Percentiles rank a stretch among this genome's conserved stretches.
These are phyloP conservation scores for Chiroxiphia lanceolata DNA, from an alignment of 2,797 vertebrate species.

Conservation along the genomic window DNA sequence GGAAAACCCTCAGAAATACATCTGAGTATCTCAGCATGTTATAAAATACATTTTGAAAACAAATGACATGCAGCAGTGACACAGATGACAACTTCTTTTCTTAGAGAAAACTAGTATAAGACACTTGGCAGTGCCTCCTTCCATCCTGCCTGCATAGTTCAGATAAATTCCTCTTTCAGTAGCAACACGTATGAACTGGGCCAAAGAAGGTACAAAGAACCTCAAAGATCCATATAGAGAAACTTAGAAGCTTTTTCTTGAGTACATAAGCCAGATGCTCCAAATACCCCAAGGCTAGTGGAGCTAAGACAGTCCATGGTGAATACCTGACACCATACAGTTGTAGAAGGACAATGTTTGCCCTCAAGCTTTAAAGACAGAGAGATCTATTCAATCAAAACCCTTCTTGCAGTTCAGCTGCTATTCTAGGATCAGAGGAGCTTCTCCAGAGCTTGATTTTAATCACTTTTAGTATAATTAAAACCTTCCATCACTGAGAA, in stretches of 20 bases:
- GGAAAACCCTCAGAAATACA: neutral
- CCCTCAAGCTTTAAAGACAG: neutral
- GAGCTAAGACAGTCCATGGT: neutral
- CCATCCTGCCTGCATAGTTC: neutral
- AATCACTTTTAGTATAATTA: neutral
- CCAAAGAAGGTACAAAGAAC: neutral
- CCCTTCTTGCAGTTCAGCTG: neutral
- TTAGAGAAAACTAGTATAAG: fast-evolving
- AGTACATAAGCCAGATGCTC: neutral
- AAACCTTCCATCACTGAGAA: neutral
- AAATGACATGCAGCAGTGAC: neutral
- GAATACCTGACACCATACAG: neutral
- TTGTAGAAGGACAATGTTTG: neutral
- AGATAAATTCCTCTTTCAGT: neutral
- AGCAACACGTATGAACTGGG: neutral
- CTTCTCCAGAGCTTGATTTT: neutral
- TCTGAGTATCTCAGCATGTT: neutral
- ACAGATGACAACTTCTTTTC: neutral
- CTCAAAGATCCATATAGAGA: neutral
- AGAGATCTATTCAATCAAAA: neutral
- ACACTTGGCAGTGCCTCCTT: neutral
- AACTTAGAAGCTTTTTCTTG: neutral
- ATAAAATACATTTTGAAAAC: neutral
- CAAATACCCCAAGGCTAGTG: neutral
- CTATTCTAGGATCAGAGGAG: neutral